Conservation (phyloP, 2,113 vertebrate genomes). For the Sebastes fasciatus region DNA sequence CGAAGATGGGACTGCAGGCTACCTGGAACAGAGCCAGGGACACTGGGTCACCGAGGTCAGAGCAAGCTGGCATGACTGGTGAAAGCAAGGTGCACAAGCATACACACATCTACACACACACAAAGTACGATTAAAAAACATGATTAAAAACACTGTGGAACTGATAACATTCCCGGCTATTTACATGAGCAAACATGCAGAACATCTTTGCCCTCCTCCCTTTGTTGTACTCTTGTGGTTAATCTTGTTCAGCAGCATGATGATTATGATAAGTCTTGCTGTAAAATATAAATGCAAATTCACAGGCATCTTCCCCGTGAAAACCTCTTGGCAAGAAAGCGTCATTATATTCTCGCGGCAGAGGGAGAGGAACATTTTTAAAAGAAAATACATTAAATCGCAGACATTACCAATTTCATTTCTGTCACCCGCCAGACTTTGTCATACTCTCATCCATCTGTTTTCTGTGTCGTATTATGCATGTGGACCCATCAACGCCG, state of each 20-base stretch:
- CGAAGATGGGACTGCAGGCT: slow-evolving; percentile 53
- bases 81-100: slow-evolving; percentile 33
- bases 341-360: slow-evolving; percentile 60
- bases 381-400: slow-evolving; percentile 64
- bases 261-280: slow-evolving; percentile 72
- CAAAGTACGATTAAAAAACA: slow-evolving; percentile 55
- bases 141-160: slow-evolving; percentile 50
- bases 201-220: slow-evolving; percentile 60
- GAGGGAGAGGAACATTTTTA: slow-evolving; percentile 56
- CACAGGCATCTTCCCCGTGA: slow-evolving; percentile 51
- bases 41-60: slow-evolving; percentile 66
- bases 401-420: slow-evolving; percentile 67
- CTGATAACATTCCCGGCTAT: slow-evolving; percentile 55
- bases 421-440: slow-evolving; percentile 61
- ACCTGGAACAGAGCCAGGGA: slow-evolving; percentile 69
- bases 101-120: slow-evolving; percentile 13
- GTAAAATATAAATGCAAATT: slow-evolving; percentile 77
- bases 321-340: slow-evolving; percentile 65
- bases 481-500: slow-evolving; percentile 62
- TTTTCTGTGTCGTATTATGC: slow-evolving; percentile 53
- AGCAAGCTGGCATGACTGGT: slow-evolving; percentile 60
- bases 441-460: slow-evolving; percentile 72
- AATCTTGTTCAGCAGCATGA: slow-evolving; percentile 64
- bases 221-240: slow-evolving; percentile 54
- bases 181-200: slow-evolving; percentile 60